Evolutionary conservation across 2,113 vertebrate species (phyloP), one percentile per base, ranked within the genome.

Genomic region (Tyrannus savana): DNA sequence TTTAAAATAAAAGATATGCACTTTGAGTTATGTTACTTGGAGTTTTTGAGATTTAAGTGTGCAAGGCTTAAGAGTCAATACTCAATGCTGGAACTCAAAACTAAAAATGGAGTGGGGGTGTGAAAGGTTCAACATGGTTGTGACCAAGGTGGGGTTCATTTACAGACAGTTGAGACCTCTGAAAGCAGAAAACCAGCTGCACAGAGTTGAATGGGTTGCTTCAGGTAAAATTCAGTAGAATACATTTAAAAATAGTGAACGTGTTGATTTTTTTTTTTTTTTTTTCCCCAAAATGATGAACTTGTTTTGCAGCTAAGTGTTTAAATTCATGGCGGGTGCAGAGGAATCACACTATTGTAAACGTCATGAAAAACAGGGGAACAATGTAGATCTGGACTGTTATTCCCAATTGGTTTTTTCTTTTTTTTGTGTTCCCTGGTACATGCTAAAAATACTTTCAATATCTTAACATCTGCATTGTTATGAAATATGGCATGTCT

Each of bases 401-500:
- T 93, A 76, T 89, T 96, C 91, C 89, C 84, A 95, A 72, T 44
- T 68, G 84, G 6, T 21, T 59, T 94, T 88, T 84, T 67, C 31
- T 25, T 89, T 90, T 77, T 93, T 95, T 49, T 95, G 73, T 95
- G 81, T 89, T 96, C 53, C 22, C 62, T 87, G 74, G 87, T 78
- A 88, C 83, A 78, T 72, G 79, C 90, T 92, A 96, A 94, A 96
- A 95, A 93, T 96, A 94, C 90, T 95, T 96, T 88, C 85, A 96
- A 52, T 95, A 93, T 93, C 90, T 92, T 78, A 95, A 89, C 80
- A 95, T 95, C 87, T 94, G 89, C 89, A 91, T 91, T 96, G 81
- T 94, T 95, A 95, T 39, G 73, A 92, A 95, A 95, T 95, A 95
- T 91, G n/a, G 80, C 84, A 60, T 58, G 78, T 91, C 94, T 96